Evolutionary conservation across 2,888 invertebrate genomes (phyloP), one percentile per base, ranked within the genome.

Genomic region (Synergus umbraculus): DNA sequence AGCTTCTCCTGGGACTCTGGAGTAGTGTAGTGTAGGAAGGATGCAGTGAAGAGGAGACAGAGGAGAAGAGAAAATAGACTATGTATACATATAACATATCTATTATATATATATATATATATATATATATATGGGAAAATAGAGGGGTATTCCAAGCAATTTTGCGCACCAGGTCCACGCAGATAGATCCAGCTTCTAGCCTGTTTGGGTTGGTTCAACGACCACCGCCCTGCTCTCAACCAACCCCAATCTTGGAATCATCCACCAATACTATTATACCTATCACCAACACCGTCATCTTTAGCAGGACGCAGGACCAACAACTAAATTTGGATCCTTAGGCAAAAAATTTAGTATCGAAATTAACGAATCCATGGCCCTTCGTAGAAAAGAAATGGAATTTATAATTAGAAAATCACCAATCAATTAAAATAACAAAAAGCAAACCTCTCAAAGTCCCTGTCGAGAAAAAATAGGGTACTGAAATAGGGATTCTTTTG

Each of bases 211-310:
- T 87, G 88, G 91, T 91, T 92, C 91, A 92, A 92, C 90, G 92
- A 92, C 91, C 92, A 92, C 92, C 92, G 92, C 92, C 91, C 92
- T 91, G 86, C 87, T 90, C 89, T 90, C 89, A 88, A 87, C 90
- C 90, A 89, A 89, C 89, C 89, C 90, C 88, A 86, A 88, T 86
- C 86, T 86, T 82, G 84, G 66, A 44, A 76, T 63, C 63, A 29
- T 60, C 46, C 46, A 76, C 63, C 43, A 22, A 46, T 44, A 76
- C 63, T 13, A 63, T 29, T 37, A 46, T 54, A n/a, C 1, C 13
- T 8, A 41, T 60, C 12, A 58, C 63, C 76, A 54, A 73, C 54
- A 73, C 73, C 73, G 37, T 41, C 54, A 54, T 73, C 73, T 54
- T 9, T 0, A 54, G 4, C 15, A 54, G 37, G 49, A 49, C n/a